phyloP scores from a whole-genome alignment of 1,140 invertebrate genomes.

The Samia ricini region DNA sequence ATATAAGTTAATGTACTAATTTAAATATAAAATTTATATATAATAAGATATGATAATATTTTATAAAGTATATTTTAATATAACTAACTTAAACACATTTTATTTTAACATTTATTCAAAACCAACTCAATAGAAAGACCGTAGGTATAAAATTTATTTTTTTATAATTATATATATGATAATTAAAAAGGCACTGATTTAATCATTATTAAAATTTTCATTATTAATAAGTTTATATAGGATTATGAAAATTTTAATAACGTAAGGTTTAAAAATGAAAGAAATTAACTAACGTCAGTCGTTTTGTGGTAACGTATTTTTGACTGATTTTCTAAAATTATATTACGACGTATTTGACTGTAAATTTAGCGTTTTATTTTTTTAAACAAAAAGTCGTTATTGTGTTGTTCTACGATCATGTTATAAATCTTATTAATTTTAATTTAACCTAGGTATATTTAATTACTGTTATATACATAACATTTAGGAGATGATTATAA shows the following conservation, averaged over 20 bases:
- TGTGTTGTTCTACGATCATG: too few relatives aligned
- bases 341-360: background rate
- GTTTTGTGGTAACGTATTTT: background rate
- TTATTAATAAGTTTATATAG: constrained; percentile 6
- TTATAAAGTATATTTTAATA: background rate
- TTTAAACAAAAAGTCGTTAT: too few relatives aligned
- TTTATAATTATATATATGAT: constrained; percentile 34
- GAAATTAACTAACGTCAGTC: background rate
- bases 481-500: too few relatives aligned
- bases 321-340: background rate
- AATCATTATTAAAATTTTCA: constrained; percentile 28
- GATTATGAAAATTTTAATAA: constrained; percentile 8
- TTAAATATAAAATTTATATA: too few relatives aligned
- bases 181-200: constrained; percentile 43
- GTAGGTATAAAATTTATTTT: constrained; percentile 26
- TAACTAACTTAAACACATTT: background rate
- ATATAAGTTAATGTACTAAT: too few relatives aligned
- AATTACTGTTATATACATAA: too few relatives aligned
- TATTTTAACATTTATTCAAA: constrained; percentile 12
- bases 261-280: background rate
- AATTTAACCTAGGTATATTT: too few relatives aligned
- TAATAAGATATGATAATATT: background rate
- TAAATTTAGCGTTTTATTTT: background rate
- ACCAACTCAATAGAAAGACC: constrained; percentile 31
- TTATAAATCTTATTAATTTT: too few relatives aligned